Conservation (phyloP, 2,797 vertebrate genomes). For the Brotula barbata region DNA sequence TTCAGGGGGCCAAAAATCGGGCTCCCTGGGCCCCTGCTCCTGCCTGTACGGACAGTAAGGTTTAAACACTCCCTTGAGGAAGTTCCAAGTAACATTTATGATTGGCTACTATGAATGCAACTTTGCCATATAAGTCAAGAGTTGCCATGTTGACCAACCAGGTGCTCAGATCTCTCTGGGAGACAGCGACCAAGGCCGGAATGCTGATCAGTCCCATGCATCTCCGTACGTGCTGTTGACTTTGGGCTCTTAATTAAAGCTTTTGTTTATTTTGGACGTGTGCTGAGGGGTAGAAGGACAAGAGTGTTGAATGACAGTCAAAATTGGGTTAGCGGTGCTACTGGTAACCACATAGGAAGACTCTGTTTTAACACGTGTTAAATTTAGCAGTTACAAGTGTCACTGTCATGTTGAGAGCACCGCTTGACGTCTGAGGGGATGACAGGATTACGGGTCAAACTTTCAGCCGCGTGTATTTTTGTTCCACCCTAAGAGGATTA, state of each 20-base stretch:
- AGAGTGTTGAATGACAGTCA: constrained; percentile 15
- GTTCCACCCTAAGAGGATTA: constrained; percentile 33
- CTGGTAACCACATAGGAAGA: constrained; percentile 26
- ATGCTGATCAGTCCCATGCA: not conserved
- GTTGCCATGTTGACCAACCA: not conserved
- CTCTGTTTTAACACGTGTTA: constrained; percentile 29
- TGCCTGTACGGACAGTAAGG: constrained; percentile 26
- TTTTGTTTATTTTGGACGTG: constrained; percentile 46
- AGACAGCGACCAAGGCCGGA: not conserved
- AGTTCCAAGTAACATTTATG: constrained; percentile 39
- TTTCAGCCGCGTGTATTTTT: constrained; percentile 18
- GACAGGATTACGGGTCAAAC: constrained; percentile 9
- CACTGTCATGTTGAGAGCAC: constrained; percentile 23
- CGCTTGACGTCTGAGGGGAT: constrained; percentile 12
- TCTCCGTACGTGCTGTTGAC: constrained; percentile 21
- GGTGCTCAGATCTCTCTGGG: not conserved
- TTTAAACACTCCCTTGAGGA: constrained; percentile 52
- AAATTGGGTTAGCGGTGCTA: constrained; percentile 20
- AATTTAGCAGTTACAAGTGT: constrained; percentile 23
- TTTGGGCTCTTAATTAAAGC: constrained; percentile 44
- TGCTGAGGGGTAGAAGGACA: constrained; percentile 2
- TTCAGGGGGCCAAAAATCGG: constrained; percentile 66
- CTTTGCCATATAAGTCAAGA: constrained; percentile 13
- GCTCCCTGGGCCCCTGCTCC: constrained; percentile 40
- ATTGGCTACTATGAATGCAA: constrained; percentile 30